phyloP scores from a whole-genome alignment of 2,797 vertebrate genomes.

The Graptemys geographica region DNA sequence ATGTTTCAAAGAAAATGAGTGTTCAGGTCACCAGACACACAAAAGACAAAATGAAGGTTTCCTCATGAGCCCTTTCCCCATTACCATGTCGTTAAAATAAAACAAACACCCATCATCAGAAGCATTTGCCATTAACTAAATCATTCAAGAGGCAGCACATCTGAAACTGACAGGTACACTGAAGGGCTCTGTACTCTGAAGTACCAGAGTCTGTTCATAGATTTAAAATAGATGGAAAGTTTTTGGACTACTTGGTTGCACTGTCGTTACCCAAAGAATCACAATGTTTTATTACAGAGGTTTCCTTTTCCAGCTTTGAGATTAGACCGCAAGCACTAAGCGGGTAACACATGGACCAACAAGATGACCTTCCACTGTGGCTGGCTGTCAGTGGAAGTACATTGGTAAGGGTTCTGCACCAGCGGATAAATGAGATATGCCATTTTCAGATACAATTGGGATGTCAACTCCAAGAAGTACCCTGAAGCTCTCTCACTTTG shows the following conservation, averaged over 20 bases:
- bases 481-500: not conserved
- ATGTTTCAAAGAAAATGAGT: not conserved
- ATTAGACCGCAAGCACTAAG: not conserved
- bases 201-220: not conserved
- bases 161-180: not conserved
- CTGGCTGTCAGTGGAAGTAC: not conserved
- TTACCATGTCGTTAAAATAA: not conserved
- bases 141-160: not conserved
- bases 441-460: not conserved
- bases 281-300: not conserved
- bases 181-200: not conserved
- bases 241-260: not conserved
- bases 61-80: not conserved
- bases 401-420: not conserved
- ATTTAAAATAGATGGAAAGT: not conserved
- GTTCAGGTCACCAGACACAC: not conserved
- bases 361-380: not conserved
- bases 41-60: not conserved
- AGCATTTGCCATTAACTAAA: not conserved
- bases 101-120: not conserved
- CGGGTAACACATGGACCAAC: not conserved
- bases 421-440: not conserved
- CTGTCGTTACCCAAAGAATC: not conserved
- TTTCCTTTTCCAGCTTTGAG: not conserved
- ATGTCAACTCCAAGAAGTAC: not conserved